phyloP scores from a whole-genome alignment of 2,888 invertebrate species.

The Podabrus alpinus region DNA sequence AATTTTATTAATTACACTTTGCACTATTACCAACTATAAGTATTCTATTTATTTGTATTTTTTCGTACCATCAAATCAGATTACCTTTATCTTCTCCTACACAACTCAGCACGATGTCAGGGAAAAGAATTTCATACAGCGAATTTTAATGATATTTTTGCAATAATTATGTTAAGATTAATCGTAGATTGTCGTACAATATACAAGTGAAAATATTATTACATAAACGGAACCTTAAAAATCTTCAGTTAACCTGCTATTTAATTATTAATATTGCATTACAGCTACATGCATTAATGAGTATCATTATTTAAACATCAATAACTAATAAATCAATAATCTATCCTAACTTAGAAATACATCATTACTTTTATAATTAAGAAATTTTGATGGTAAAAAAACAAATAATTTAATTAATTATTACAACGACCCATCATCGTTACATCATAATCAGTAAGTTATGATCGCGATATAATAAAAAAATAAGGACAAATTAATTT shows the following conservation, averaged over 20 bases:
- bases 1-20: neutral
- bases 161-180: slow-evolving; percentile 20
- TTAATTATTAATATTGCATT: neutral
- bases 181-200: slow-evolving; percentile 12
- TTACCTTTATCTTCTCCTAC: slow-evolving; percentile 30
- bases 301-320: slow-evolving; percentile 2
- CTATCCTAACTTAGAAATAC: neutral
- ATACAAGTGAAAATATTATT: slow-evolving; percentile 13
- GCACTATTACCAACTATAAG: neutral
- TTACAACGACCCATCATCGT: neutral
- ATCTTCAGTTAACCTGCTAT: slow-evolving; percentile 4
- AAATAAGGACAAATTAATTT: neutral
- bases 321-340: neutral
- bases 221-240: neutral
- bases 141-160: slow-evolving; percentile 26
- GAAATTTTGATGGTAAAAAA: neutral
- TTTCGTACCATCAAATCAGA: slow-evolving; percentile 17
- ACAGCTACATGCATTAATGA: neutral
- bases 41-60: neutral
- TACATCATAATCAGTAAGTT: neutral
- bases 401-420: neutral
- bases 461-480: neutral
- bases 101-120: slow-evolving; percentile 30
- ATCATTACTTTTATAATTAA: neutral
- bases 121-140: slow-evolving; percentile 23